Evolutionary conservation across 2,888 invertebrate genomes (phyloP).

Genomic region (Euproctis similis): DNA sequence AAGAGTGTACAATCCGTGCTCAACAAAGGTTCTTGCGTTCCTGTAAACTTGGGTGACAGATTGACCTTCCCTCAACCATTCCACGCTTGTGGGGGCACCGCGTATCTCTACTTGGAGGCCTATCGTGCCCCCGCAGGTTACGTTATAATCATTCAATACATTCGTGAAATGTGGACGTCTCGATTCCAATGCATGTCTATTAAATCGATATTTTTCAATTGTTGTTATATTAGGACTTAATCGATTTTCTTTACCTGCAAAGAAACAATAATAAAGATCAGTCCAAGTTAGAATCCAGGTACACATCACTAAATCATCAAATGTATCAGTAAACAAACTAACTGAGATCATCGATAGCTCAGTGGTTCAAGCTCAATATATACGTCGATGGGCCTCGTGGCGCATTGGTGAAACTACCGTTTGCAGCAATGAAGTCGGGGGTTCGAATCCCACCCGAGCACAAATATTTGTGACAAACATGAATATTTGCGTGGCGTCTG

Average conservation of each 20-base stretch:
- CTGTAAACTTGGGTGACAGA: slow-evolving; percentile 74
- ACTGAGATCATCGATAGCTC: too few relatives aligned
- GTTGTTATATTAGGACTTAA: slow-evolving; percentile 47
- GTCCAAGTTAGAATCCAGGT: too few relatives aligned
- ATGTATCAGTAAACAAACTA: too few relatives aligned
- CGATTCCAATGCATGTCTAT: slow-evolving; percentile 57
- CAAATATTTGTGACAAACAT: too few relatives aligned
- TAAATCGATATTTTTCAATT: slow-evolving; percentile 45
- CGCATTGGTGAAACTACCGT: too few relatives aligned
- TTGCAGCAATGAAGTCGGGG: too few relatives aligned
- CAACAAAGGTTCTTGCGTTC: slow-evolving; percentile 80
- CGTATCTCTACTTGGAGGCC: slow-evolving; percentile 88
- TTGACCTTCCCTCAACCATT: slow-evolving; percentile 82
- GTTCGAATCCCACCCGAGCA: too few relatives aligned
- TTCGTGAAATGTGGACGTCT: slow-evolving; percentile 81
- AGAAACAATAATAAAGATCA: too few relatives aligned
- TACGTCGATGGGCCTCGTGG: too few relatives aligned
- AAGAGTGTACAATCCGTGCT: slow-evolving; percentile 83
- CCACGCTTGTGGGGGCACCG: slow-evolving; percentile 82
- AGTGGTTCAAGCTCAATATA: too few relatives aligned
- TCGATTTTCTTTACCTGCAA: slow-evolving; percentile 46
- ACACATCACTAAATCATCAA: too few relatives aligned
- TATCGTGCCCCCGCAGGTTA: slow-evolving; percentile 85
- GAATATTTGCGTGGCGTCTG: too few relatives aligned
- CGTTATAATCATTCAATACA: slow-evolving; percentile 81